Evolutionary conservation across 2,113 vertebrate species (phyloP), one percentile per base, ranked within the genome.

Genomic region (Synodontis membranacea): DNA sequence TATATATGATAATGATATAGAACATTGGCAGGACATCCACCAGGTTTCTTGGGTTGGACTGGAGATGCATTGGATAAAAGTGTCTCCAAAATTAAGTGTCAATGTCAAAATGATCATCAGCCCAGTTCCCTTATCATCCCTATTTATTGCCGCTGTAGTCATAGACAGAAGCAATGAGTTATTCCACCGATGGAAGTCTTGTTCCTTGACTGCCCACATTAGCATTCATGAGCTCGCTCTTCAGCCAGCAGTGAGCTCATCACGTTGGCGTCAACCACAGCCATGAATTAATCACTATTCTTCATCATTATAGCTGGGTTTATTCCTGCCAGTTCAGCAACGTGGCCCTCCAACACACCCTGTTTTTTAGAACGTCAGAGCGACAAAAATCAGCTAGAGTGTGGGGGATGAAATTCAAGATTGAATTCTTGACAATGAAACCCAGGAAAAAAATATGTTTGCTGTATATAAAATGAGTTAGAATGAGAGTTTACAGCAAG

Each of bases 251-350:
- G 58, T 78, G 56, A 58, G 64, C 56, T 19, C 37, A 50, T 56
- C 68, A 66, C 68, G 58, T 37, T 60, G 58, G 39, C 56, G 66
- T 74, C 58, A 85, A 82, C 83, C 82, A 74, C 84, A 68, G 58
- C 75, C 64, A 83, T 88, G 70, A 68, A 86, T 86, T 86, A 86
- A 70, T 79, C 80, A 83, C 58, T 62, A 82, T 31, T 72, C 34
- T 34, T 70, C 50, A 19, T 72, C 66, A 52, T 54, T 70, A 70
- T 52, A 83, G 31, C 46, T 21, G 25, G 50, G 70, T 80, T 54
- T 4, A 48, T 80, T 80, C 44, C 66, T 60, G 78, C 52, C 50
- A 74, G 39, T 80, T 76, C 75, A 60, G 74, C 31, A 28, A 87
- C 34, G 44, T 28, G n/a, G 28, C 37, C 37, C 56, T 11, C 75